Evolutionary conservation across 2,113 vertebrate genomes (phyloP).

Genomic region (Leptobrachium leishanense): DNA sequence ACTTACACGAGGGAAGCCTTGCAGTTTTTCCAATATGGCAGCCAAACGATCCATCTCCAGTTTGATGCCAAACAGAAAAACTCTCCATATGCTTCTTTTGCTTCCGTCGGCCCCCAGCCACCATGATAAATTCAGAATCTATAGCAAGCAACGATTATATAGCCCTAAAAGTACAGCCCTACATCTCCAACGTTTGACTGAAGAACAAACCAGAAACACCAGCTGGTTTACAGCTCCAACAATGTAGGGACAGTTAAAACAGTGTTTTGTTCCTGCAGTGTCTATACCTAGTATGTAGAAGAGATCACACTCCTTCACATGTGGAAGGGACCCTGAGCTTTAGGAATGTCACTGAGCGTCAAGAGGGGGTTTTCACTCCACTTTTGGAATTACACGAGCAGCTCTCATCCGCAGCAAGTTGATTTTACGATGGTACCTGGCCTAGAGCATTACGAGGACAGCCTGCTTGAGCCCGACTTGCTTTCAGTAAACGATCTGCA

Average conservation of each 20-base stretch:
- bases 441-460: not conserved
- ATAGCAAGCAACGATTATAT: slow-evolving; percentile 36
- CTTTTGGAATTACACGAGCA: slow-evolving; percentile 14
- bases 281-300: slow-evolving; percentile 25
- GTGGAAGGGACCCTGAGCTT: slow-evolving; percentile 40
- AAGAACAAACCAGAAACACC: slow-evolving; percentile 35
- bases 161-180: slow-evolving; percentile 40
- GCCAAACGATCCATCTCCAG: not conserved
- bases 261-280: slow-evolving; percentile 28
- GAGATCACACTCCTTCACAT: slow-evolving; percentile 7
- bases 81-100: not conserved
- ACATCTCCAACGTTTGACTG: not conserved
- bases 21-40: slow-evolving; percentile 10
- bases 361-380: slow-evolving; percentile 22
- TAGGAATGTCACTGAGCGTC: slow-evolving; percentile 22
- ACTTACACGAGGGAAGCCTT: not conserved
- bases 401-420: not conserved
- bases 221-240: slow-evolving; percentile 26
- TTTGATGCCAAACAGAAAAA: slow-evolving; percentile 2
- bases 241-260: not conserved
- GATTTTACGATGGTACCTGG: not conserved
- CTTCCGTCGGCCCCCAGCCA: not conserved
- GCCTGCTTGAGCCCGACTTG: not conserved
- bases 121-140: slow-evolving; percentile 8
- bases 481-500: not conserved